These are phyloP conservation scores for Atlantisia rogersi DNA, from an alignment of 2,113 vertebrate genomes.

Conservation along the genomic window DNA sequence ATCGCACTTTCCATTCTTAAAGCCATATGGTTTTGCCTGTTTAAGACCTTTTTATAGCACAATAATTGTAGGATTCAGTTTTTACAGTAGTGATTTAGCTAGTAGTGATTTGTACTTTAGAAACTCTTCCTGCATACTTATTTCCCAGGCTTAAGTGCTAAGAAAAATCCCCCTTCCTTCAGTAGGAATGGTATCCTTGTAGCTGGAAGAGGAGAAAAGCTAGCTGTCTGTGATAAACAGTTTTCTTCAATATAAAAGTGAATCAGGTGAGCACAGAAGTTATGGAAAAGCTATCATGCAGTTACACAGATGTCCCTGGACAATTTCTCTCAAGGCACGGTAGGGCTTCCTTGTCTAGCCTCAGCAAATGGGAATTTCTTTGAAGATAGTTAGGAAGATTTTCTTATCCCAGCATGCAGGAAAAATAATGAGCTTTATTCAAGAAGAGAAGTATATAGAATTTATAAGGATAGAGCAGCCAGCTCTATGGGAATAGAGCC, in stretches of 20 bases:
- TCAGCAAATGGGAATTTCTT: not conserved
- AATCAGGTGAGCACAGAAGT: not conserved
- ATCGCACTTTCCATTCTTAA: not conserved
- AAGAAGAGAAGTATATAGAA: not conserved
- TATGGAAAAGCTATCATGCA: not conserved
- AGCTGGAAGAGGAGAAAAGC: not conserved
- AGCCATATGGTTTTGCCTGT: not conserved
- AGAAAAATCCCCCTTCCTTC: not conserved
- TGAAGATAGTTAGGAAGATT: not conserved
- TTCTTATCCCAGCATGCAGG: not conserved
- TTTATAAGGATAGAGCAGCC: not conserved
- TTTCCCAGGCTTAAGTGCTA: not conserved
- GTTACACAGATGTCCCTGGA: not conserved
- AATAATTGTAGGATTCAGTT: not conserved
- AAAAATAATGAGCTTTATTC: not conserved
- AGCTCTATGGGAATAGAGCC: not conserved
- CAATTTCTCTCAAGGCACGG: not conserved
- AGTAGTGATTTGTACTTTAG: not conserved
- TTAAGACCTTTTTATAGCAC: constrained; percentile 6
- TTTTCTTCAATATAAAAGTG: not conserved
- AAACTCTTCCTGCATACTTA: not conserved
- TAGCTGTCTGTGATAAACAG: not conserved
- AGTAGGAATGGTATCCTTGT: not conserved
- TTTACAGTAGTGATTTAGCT: not conserved
- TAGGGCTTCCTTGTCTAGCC: not conserved